Percentiles rank a stretch among this genome's conserved stretches.
These are phyloP conservation scores for Ascaphus truei DNA, from an alignment of 2,113 vertebrate genomes.

Conservation along the genomic window DNA sequence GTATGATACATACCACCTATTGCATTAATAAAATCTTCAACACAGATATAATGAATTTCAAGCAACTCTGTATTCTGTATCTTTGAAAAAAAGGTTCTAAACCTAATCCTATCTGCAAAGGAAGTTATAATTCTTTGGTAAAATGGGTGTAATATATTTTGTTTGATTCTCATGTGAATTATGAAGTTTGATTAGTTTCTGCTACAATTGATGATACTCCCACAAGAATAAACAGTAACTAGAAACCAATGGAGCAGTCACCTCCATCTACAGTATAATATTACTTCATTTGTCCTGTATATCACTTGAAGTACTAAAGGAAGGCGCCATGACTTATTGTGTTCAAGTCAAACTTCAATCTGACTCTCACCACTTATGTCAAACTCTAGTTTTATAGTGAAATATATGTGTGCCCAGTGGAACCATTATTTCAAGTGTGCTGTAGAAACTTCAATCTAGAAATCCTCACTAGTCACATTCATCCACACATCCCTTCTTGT, in stretches of 20 bases:
- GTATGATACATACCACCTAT: background rate
- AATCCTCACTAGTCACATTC: constrained; percentile 15
- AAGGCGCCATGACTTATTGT: constrained; percentile 2
- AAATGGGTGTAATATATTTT: background rate
- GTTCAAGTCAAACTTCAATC: background rate
- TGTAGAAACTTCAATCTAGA: constrained; percentile 13
- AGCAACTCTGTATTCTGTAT: background rate
- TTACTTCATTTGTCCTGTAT: constrained; percentile 12
- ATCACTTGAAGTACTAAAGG: constrained; percentile 14
- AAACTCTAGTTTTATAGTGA: constrained; percentile 18
- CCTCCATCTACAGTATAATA: background rate
- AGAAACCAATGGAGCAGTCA: background rate
- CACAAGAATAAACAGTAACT: background rate
- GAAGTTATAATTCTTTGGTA: background rate
- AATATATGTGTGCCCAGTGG: constrained; percentile 16
- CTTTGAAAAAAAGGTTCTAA: background rate
- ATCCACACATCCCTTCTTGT: constrained; percentile 12
- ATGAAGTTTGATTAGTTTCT: constrained; percentile 6
- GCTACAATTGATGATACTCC: constrained; percentile 9
- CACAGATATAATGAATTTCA: background rate
- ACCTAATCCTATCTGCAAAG: background rate
- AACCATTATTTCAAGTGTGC: constrained; percentile 28
- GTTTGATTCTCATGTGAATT: background rate
- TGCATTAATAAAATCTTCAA: background rate
- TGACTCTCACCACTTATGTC: constrained; percentile 16